These are phyloP conservation scores for Agrypnus murinus DNA, from an alignment of 2,888 invertebrate species.

Conservation along the genomic window DNA sequence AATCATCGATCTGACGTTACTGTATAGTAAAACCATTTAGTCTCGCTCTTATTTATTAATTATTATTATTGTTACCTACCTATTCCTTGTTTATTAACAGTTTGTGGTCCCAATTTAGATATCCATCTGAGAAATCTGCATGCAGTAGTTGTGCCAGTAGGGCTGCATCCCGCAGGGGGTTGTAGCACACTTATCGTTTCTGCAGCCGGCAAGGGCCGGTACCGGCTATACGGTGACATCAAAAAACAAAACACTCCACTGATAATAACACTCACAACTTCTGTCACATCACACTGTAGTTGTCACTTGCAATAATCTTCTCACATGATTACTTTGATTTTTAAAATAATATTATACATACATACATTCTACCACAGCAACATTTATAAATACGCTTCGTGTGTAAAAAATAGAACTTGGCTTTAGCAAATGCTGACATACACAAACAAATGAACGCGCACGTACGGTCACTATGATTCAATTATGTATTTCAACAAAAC, in stretches of 20 bases:
- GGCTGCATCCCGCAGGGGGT: slow-evolving; percentile 57
- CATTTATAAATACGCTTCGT: neutral
- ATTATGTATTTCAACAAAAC: neutral
- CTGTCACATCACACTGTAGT: slow-evolving; percentile 41
- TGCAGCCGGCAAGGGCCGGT: slow-evolving; percentile 70
- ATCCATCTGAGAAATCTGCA: slow-evolving; percentile 75
- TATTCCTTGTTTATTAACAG: slow-evolving; percentile 73
- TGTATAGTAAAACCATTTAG: too few species aligned
- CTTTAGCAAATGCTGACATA: slow-evolving; percentile 30
- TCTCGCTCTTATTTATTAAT: too few species aligned
- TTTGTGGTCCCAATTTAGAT: slow-evolving; percentile 73
- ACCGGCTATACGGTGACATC: slow-evolving; percentile 71
- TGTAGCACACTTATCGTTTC: slow-evolving; percentile 62
- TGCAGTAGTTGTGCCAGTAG: slow-evolving; percentile 68
- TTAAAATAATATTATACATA: slow-evolving; percentile 42
- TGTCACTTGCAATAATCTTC: too few species aligned
- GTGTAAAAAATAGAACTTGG: slow-evolving; percentile 38
- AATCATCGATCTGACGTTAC: too few species aligned
- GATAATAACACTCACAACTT: too few species aligned
- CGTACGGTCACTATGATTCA: neutral
- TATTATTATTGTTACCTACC: too few species aligned
- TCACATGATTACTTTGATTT: slow-evolving; percentile 26
- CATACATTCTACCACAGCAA: slow-evolving; percentile 37
- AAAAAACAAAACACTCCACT: too few species aligned
- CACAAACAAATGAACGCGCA: neutral